phyloP scores from a whole-genome alignment of 2,797 vertebrate genomes.

The Clarias fuscus region DNA sequence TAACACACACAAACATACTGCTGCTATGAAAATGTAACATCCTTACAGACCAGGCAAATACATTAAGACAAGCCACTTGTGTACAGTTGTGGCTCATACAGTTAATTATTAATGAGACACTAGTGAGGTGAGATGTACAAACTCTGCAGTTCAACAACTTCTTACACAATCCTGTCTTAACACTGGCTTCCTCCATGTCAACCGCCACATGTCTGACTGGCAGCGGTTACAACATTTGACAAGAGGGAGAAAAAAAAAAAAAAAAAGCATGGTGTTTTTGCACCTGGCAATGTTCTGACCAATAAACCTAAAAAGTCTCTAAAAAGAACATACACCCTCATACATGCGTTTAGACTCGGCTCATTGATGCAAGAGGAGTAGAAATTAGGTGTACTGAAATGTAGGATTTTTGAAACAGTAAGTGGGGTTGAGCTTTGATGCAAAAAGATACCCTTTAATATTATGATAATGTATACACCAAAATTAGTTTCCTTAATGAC shows the following conservation, averaged over 20 bases:
- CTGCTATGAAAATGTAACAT: slow-evolving; percentile 14
- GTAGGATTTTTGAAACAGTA: neutral
- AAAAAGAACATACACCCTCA: slow-evolving; percentile 21
- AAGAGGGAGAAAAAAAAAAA: neutral
- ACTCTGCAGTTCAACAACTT: slow-evolving; percentile 35
- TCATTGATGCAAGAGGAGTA: neutral
- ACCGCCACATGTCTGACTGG: slow-evolving; percentile 1
- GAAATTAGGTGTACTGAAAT: neutral
- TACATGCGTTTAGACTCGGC: neutral
- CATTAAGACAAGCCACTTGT: slow-evolving; percentile 35
- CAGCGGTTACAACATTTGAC: slow-evolving; percentile 10
- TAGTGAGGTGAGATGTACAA: slow-evolving; percentile 30
- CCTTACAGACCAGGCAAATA: slow-evolving; percentile 5
- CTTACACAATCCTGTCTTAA: slow-evolving; percentile 41
- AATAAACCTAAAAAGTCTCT: slow-evolving; percentile 7
- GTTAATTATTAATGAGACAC: slow-evolving; percentile 56
- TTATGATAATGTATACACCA: too few species aligned
- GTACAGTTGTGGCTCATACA: slow-evolving; percentile 20
- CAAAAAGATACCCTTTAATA: too few species aligned
- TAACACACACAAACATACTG: neutral
- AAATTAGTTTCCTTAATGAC: too few species aligned
- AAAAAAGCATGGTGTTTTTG: slow-evolving; percentile 12
- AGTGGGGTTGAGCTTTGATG: neutral
- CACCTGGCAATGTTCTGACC: slow-evolving; percentile 17
- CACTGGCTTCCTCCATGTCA: slow-evolving; percentile 9